Evolutionary conservation across 1,140 invertebrate genomes (phyloP), one percentile per base, ranked within the genome.

Genomic region (Drosophila biarmipes): DNA sequence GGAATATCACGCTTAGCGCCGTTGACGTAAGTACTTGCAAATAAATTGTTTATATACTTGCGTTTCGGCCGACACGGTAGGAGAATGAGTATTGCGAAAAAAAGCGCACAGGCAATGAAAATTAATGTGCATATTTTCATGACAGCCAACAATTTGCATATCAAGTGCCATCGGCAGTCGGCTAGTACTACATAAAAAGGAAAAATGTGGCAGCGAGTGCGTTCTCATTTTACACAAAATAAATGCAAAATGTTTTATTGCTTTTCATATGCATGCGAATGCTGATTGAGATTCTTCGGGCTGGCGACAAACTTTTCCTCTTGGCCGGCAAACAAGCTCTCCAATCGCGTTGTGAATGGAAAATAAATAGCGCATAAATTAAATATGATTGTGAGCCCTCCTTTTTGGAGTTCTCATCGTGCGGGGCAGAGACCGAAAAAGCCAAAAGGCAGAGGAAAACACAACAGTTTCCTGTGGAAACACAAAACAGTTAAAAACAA

Each of bases 81-180:
- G 37, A 35, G 31, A 40, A 55, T 34, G 48, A 48, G 29, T 11
- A 35, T 24, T 24, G 3, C 24, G 5, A 49, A 52, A 62, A 58
- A 63, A 45, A 40, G 46, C 73, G 53, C 58, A 42, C 15, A 51
- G 52, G 56, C 73, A 57, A 58, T 66, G 73, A 71, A 86, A 82
- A 81, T 82, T 78, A 86, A 87, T 87, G 78, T 87, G 74, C 81
- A 86, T 86, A 86, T 86, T 87, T 87, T 87, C 62, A 81, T 86
- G 82, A 87, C 74, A 87, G 78, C 56, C 57, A 63, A 56, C 69
- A 87, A 87, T 86, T 86, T 86, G 81, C 81, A 86, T 86, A 82
- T 86, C 82, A 87, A 86, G 81, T 74, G 73, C 63, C 63, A 51
- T 48, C 12, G 51, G 37, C 42, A 68, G 53, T 43, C 37, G 35